phyloP scores from a whole-genome alignment of 2,797 vertebrate species.

The Fringilla coelebs region DNA sequence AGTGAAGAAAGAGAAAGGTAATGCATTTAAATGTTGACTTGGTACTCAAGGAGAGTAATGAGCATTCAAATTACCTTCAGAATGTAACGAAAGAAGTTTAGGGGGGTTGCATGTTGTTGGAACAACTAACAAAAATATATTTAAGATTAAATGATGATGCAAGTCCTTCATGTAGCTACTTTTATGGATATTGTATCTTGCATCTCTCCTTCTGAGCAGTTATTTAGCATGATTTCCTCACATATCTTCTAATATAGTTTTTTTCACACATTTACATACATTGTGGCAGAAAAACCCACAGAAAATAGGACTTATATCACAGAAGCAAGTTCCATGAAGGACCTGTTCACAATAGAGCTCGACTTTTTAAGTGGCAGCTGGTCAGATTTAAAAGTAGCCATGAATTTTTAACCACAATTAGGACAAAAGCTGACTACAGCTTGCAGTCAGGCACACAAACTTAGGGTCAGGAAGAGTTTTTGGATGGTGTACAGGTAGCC shows the following conservation, averaged over 20 bases:
- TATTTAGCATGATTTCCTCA: background rate
- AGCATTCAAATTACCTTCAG: background rate
- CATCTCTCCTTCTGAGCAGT: background rate
- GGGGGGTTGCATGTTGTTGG: fast-evolving
- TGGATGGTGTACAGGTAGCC: background rate
- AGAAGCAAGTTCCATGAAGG: background rate
- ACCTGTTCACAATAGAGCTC: background rate
- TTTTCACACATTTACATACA: fast-evolving
- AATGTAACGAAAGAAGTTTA: background rate
- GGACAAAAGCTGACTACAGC: background rate
- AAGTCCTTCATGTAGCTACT: background rate
- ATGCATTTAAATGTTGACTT: background rate
- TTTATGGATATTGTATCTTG: background rate
- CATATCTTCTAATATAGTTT: background rate
- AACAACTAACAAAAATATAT: background rate
- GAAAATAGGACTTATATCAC: background rate
- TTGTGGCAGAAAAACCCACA: background rate
- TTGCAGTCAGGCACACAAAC: fast-evolving
- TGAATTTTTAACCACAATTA: background rate
- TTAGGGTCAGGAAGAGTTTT: background rate
- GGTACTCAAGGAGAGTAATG: background rate
- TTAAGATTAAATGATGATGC: background rate
- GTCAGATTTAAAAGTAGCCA: background rate
- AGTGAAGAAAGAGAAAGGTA: background rate
- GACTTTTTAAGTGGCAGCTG: background rate